These are phyloP conservation scores for Yponomeuta cagnagella DNA, from an alignment of 2,888 invertebrate genomes.

Conservation along the genomic window DNA sequence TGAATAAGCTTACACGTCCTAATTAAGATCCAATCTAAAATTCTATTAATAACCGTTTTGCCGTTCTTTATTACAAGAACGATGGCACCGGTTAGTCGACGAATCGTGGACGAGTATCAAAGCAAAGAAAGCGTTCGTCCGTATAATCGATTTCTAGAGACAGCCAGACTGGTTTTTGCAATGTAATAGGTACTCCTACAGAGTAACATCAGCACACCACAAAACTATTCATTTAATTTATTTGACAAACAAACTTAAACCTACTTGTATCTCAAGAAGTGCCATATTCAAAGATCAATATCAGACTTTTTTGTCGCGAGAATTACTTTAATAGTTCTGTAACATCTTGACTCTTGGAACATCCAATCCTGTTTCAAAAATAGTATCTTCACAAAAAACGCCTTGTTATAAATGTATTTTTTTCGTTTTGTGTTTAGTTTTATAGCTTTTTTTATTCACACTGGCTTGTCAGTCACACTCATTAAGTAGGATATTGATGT, in stretches of 20 bases:
- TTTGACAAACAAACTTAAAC: neutral
- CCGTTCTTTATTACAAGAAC: neutral
- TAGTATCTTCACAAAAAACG: neutral
- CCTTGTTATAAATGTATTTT: neutral
- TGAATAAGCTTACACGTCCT: neutral
- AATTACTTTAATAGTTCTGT: neutral
- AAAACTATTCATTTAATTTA: neutral
- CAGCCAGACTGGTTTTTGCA: constrained; percentile 36
- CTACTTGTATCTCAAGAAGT: neutral
- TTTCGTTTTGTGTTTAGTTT: neutral
- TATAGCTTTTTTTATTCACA: neutral
- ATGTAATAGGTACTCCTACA: constrained; percentile 30
- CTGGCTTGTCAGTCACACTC: neutral
- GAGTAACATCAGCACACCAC: neutral
- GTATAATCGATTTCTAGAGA: constrained; percentile 45
- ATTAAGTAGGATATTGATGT: constrained; percentile 2
- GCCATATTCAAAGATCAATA: neutral
- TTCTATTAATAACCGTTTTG: constrained; percentile 5
- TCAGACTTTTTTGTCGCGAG: neutral
- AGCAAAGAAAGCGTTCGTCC: constrained; percentile 47
- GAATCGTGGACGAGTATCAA: constrained; percentile 17
- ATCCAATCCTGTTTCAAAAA: neutral
- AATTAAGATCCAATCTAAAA: constrained; percentile 7
- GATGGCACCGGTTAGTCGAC: neutral
- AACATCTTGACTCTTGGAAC: neutral